phyloP scores from a whole-genome alignment of 2,113 vertebrate species.

The Tinamus guttatus region DNA sequence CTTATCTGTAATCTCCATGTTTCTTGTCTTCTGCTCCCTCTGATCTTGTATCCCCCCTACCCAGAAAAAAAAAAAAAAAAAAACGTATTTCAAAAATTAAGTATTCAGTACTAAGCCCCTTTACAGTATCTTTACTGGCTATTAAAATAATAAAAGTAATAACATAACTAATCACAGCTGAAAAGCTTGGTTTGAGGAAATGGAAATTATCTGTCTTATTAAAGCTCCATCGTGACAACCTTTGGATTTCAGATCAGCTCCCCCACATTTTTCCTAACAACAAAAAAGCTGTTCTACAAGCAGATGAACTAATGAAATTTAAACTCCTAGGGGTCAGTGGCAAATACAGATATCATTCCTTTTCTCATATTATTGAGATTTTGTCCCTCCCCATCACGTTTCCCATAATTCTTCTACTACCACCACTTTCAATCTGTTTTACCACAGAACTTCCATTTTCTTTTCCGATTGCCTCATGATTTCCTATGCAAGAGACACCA shows the following conservation, averaged over 20 bases:
- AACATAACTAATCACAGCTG: not conserved
- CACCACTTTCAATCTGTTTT: not conserved
- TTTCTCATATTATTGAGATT: not conserved
- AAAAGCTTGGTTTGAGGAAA: not conserved
- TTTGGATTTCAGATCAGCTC: not conserved
- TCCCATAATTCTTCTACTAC: not conserved
- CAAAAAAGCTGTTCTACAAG: not conserved
- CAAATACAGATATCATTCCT: not conserved
- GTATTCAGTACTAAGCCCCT: not conserved
- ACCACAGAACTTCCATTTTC: not conserved
- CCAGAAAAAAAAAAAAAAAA: not conserved
- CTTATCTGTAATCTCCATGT: not conserved
- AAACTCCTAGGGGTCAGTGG: not conserved
- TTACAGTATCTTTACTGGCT: not conserved
- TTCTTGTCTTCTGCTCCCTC: not conserved
- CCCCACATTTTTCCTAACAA: not conserved
- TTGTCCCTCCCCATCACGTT: not conserved
- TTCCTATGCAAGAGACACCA: not conserved
- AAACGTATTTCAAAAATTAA: not conserved
- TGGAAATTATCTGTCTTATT: not conserved
- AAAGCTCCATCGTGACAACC: not conserved
- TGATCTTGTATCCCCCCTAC: not conserved
- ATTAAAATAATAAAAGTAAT: not conserved
- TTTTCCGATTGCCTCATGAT: not conserved
- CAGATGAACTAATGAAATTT: not conserved